Conservation (phyloP, 2,113 vertebrate genomes). For the Amphilophus citrinellus region DNA sequence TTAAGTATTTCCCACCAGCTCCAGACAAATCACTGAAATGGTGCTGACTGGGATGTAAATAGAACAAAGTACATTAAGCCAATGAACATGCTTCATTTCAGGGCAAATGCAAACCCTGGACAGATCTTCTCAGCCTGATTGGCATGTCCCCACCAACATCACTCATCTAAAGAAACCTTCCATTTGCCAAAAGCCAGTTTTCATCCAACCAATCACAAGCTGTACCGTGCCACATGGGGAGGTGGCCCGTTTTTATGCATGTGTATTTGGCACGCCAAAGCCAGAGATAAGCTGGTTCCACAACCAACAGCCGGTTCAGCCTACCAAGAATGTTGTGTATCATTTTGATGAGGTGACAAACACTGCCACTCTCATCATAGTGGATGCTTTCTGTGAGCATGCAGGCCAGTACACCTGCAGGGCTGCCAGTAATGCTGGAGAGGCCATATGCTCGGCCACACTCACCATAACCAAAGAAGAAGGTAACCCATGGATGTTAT, state of each 20-base stretch:
- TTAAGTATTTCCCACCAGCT: not conserved
- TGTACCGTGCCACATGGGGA: constrained; percentile 87
- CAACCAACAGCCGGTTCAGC: constrained; percentile 84
- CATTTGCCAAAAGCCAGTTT: constrained; percentile 88
- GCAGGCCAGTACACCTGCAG: constrained; percentile 91
- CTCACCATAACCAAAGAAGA: constrained; percentile 85
- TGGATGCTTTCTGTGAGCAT: constrained; percentile 92
- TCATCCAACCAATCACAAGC: constrained; percentile 91
- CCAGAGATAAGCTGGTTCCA: constrained; percentile 93
- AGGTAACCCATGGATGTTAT: constrained; percentile 70
- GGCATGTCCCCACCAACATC: constrained; percentile 81
- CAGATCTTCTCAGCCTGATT: constrained; percentile 79
- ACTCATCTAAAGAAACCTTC: constrained; percentile 84
- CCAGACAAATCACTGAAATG: not conserved
- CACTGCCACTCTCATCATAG: constrained; percentile 91
- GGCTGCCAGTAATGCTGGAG: constrained; percentile 88
- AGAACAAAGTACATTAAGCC: not conserved
- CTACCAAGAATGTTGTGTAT: constrained; percentile 91
- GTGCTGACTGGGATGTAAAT: not conserved
- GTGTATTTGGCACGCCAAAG: constrained; percentile 86
- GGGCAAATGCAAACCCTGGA: constrained; percentile 86
- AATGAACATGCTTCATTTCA: constrained; percentile 90
- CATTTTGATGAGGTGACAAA: constrained; percentile 90
- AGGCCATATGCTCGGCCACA: constrained; percentile 77
- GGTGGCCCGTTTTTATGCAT: constrained; percentile 91